phyloP scores from a whole-genome alignment of 2,888 invertebrate species.

The Apodemia zela region DNA sequence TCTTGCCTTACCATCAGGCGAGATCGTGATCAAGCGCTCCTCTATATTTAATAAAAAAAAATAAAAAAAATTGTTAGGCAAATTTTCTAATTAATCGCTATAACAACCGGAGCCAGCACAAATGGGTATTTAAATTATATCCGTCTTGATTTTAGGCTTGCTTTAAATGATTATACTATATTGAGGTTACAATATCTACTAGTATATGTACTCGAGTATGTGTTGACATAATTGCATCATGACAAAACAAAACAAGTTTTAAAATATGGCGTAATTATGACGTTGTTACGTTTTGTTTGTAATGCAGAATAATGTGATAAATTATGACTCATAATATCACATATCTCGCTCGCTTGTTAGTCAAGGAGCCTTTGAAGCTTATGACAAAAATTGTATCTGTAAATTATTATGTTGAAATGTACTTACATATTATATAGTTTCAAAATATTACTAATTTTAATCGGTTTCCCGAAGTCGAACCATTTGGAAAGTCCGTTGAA shows the following conservation, averaged over 20 bases:
- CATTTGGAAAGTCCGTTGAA: too few species aligned
- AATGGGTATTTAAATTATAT: neutral
- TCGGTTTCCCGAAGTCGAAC: too few species aligned
- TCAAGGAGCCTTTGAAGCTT: too few species aligned
- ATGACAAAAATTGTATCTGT: too few species aligned
- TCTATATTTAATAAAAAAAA: too few species aligned
- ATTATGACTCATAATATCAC: neutral
- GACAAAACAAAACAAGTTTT: neutral
- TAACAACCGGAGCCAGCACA: too few species aligned
- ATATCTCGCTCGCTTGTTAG: too few species aligned
- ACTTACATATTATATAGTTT: too few species aligned
- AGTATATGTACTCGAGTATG: neutral
- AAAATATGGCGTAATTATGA: constrained; percentile 28
- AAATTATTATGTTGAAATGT: too few species aligned
- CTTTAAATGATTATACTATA: neutral
- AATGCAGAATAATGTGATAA: constrained; percentile 15
- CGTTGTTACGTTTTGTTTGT: constrained; percentile 31
- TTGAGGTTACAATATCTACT: neutral
- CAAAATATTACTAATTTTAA: too few species aligned
- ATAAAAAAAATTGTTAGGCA: neutral
- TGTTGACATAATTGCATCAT: neutral
- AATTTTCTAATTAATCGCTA: neutral
- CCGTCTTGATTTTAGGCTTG: neutral
- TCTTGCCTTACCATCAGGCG: too few species aligned
- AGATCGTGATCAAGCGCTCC: too few species aligned